Evolutionary conservation across 2,888 invertebrate species (phyloP), one percentile per base, ranked within the genome.

Genomic region (Carcina quercana): DNA sequence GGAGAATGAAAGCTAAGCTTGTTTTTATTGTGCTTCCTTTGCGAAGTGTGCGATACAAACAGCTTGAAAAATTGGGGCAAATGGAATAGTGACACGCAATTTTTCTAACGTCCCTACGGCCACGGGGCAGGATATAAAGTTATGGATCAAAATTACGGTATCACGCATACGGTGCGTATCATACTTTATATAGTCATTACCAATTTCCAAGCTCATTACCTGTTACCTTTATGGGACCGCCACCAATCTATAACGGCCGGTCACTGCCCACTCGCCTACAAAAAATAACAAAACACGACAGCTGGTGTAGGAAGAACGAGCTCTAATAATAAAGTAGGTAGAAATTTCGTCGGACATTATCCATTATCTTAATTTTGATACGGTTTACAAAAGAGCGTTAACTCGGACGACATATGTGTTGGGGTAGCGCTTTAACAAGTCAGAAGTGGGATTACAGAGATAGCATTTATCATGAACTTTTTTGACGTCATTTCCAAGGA

Each of bases 291-390:
- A 65, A 70, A 70, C 59, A 59, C 66, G 68, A 73, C 79, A 79
- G 78, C 68, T 80, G 64, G 39, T 50, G 38, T 33, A 32, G 66
- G 59, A 57, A 48, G 51, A 57, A 59, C 60, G 63, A 56, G 55
- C 62, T 33, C 66, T 69, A 67, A 69, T 69, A 76, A 72, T 72
- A 69, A 67, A 71, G 66, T 71, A 67, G 71, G 66, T 71, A 64
- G 70, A 65, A 70, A 69, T 72, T 71, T 65, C 62, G 65, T 63
- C 70, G 68, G 75, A 69, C 76, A 74, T 67, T 69, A 67, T 60
- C 64, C 72, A 82, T 80, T 82, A 83, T 82, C 82, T 80, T 74
- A 80, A 80, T 80, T 76, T 70, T 73, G 75, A 79, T 76, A 79
- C 69, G 74, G 66, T 63, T 59, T 67, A 82, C 79, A 78, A 78